Evolutionary conservation across 2,888 invertebrate genomes (phyloP).

Genomic region (Tenthredo distinguenda): DNA sequence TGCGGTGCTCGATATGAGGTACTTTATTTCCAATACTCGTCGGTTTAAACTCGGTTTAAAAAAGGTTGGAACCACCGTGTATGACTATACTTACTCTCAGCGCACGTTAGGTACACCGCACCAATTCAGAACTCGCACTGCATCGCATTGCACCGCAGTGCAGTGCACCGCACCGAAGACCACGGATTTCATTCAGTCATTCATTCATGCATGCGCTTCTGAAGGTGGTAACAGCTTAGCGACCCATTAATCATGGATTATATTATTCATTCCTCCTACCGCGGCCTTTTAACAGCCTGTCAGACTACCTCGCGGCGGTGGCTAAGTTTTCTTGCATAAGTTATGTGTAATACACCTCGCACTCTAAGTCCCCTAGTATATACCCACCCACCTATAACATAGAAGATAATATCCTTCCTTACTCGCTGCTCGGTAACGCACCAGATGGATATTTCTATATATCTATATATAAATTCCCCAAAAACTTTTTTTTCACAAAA

Average conservation of each 20-base stretch:
- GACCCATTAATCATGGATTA: conserved; percentile 75
- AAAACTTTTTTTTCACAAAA: no score
- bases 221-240: conserved; percentile 71
- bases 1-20: no score
- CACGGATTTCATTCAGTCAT: background rate
- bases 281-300: conserved; percentile 54
- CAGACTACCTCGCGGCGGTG: conserved; percentile 53
- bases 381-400: background rate
- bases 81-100: background rate
- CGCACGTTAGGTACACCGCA: background rate
- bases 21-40: background rate
- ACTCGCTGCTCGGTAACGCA: background rate
- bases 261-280: conserved; percentile 68
- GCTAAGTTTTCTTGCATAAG: conserved; percentile 41
- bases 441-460: no score
- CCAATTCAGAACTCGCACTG: background rate
- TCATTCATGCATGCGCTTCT: conserved; percentile 59
- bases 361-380: background rate
- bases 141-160: background rate
- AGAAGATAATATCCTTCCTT: background rate
- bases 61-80: background rate
- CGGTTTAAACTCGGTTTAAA: background rate
- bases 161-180: background rate
- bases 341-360: conserved; percentile 18
- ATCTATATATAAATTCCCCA: no score